phyloP scores from a whole-genome alignment of 2,113 vertebrate species.

The Pollachius pollachius region DNA sequence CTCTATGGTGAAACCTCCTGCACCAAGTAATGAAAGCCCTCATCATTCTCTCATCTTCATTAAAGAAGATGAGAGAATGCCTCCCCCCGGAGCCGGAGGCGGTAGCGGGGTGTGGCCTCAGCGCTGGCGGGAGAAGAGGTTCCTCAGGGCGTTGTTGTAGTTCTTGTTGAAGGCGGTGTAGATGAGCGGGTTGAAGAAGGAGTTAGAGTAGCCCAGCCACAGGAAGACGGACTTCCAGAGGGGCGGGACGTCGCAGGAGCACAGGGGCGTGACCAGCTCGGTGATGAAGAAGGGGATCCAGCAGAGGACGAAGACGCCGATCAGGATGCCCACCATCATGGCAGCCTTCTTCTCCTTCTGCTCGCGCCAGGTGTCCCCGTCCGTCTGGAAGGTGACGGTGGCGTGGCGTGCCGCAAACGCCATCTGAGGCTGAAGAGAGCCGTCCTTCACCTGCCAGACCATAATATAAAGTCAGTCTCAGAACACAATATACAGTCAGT shows the following conservation, averaged over 20 bases:
- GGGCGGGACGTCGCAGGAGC: constrained; percentile 86
- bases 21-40: too few species aligned
- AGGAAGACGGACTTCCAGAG: constrained; percentile 96
- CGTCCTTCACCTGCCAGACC: constrained; percentile 79
- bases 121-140: constrained; percentile 86
- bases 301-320: constrained; percentile 92
- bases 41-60: too few species aligned
- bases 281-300: constrained; percentile 98
- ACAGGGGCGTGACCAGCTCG: constrained; percentile 88
- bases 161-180: constrained; percentile 98
- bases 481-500: too few species aligned
- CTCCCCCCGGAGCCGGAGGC: too few species aligned
- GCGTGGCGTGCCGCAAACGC: constrained; percentile 85
- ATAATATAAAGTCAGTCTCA: too few species aligned
- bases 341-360: constrained; percentile 93
- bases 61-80: too few species aligned
- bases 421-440: constrained; percentile 82
- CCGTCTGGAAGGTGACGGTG: constrained; percentile 88
- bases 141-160: constrained; percentile 94
- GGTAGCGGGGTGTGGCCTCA: constrained; percentile 48
- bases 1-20: too few species aligned
- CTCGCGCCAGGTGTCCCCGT: constrained; percentile 88
- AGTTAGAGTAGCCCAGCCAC: constrained; percentile 98
- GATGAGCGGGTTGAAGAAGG: constrained; percentile 96
- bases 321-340: constrained; percentile 94